Base-by-base conservation (phyloP, 1,140 invertebrate species). In the Papilio glaucus region DNA sequence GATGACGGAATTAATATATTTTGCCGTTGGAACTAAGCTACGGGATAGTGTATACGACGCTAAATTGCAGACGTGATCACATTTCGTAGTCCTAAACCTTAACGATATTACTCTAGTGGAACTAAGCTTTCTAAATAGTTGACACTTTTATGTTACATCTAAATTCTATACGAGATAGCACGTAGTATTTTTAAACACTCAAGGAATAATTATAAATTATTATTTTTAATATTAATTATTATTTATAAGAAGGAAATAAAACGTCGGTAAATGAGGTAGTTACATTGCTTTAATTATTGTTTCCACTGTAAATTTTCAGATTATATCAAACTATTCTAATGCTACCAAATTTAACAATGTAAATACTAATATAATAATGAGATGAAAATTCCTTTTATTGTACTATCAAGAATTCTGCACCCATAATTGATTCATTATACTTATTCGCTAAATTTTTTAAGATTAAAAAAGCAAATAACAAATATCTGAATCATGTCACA, bases 211-310 rank as follows among this genome's bases (percentile, higher is more conserved):
- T 33, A 33, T n/a, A n/a, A n/a, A n/a, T n/a, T n/a, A n/a, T n/a
- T n/a, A n/a, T n/a, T n/a, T n/a, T n/a, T n/a, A 33, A 33, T 33
- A 33, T 33, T 71, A 1, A 60, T 18, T 42, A 33, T n/a, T n/a
- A 29, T 61, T 60, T 7, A 9, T 38, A 33, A 13, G 12, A 39
- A 37, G 10, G 10, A 29, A 67, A 53, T 53, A 53, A 42, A 41
- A 4, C 21, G 15, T 63, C 57, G 0, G 26, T 21, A 71, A 26
- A 33, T 62, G 71, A 72, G 71, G 71, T 72, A 72, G 71, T 60
- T 49, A 53, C 29, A 72, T 45, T 63, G 61, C 15, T 37, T 72
- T 72, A 45, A 72, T 72, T 63, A 71, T n/a, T 61, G 49, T 24
- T 53, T 53, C 18, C 21, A 53, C 7, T 53, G 49, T 24, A 53